Evolutionary conservation across 1,140 invertebrate genomes (phyloP).

Genomic region (Ooceraea biroi): DNA sequence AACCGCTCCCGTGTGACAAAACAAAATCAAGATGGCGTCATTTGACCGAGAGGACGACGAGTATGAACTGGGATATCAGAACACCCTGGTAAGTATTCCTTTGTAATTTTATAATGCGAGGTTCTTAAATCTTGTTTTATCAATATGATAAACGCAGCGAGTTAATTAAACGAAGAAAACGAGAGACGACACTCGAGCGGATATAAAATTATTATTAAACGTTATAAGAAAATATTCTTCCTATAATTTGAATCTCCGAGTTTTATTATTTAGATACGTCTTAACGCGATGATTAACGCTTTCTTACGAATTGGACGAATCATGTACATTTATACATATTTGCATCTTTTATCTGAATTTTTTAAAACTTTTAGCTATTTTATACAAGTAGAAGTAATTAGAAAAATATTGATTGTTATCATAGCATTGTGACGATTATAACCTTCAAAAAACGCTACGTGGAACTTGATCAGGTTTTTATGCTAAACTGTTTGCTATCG

Average conservation of each 20-base stretch:
- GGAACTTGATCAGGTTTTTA: background rate
- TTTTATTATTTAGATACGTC: background rate
- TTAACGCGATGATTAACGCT: too few species aligned
- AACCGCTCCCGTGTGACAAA: constrained; percentile 31
- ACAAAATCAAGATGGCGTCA: constrained; percentile 74
- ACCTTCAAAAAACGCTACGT: background rate
- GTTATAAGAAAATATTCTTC: background rate
- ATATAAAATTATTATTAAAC: background rate
- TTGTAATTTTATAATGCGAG: background rate
- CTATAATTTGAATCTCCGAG: background rate
- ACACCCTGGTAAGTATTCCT: constrained; percentile 91
- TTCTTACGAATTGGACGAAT: too few species aligned
- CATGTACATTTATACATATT: too few species aligned
- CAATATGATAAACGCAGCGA: too few species aligned
- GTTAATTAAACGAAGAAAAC: background rate
- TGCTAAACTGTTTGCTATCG: background rate
- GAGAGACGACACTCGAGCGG: constrained; percentile 3
- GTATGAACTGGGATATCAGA: constrained; percentile 91
- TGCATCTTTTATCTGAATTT: too few species aligned
- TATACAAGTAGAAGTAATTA: too few species aligned
- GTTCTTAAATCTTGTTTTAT: too few species aligned
- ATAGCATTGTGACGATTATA: background rate
- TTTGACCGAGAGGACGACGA: constrained; percentile 85
- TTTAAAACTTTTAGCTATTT: too few species aligned
- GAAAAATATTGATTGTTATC: background rate